Base-by-base conservation (phyloP, 2,888 invertebrate species). In the Homarus gammarus region DNA sequence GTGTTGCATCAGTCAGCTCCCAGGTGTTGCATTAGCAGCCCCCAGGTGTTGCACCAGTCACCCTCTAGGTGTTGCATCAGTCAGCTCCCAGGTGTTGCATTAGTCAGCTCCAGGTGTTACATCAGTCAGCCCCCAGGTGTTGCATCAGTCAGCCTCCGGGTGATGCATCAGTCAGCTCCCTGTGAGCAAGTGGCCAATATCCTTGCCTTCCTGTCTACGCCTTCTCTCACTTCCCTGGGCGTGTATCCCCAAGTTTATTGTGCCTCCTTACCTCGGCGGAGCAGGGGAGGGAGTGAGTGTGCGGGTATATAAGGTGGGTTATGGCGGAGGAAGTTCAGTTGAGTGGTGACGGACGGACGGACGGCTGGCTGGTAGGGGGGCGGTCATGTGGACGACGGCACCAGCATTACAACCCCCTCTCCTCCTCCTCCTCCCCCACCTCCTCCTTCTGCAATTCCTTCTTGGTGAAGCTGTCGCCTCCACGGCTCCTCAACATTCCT, bases 321-420 rank as follows among this genome's bases (percentile, higher is more conserved):
- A 73, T 73, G 73, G 27, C 38, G 38, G 73, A 73, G 73, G 73
- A 73, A 73, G 73, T 73, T 73, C 73, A 73, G 73, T 73, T 73
- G 73, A 73, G 73, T 73, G 73, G 73, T 73, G 40, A 27, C 38
- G 33, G 18, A 68, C n/a, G n/a, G n/a, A n/a, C n/a, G 61, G 61
- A 18, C 22, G 15, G 18, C 12, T 56, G 56, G 56, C 18, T 12
- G 31, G 1, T 68, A 31, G 22, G 1, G 73, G 12, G 40, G 73
- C 8, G 40, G 73, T 22, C 73, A 73, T 73, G 38, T 22, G 73
- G 38, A 36, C 38, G 38, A 6, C 73, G 1, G 44, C 6, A 0
- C 27, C 72, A n/a, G 22, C 31, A 38, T n/a, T 18, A n/a, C 33
- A 8, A 10, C n/a, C 3, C 73, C n/a, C 18, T n/a, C 33, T 73